These are phyloP conservation scores for Scelioninae gen. 2 DNA, from an alignment of 2,888 invertebrate species.

Conservation along the genomic window DNA sequence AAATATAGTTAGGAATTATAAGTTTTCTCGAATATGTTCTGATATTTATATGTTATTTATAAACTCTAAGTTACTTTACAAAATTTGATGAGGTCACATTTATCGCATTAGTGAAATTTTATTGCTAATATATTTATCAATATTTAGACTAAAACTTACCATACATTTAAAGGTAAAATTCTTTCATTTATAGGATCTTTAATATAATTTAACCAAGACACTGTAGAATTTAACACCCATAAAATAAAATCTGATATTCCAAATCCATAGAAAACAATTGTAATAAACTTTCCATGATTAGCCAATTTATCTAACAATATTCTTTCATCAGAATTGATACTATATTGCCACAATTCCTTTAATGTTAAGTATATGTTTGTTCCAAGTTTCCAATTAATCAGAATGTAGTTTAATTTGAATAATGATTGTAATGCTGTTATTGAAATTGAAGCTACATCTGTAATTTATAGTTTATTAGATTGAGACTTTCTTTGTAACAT, in stretches of 20 bases:
- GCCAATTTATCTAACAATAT: background rate
- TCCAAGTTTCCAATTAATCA: background rate
- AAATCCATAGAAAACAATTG: background rate
- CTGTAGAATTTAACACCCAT: background rate
- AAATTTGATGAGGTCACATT: too few species aligned
- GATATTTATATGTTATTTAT: too few species aligned
- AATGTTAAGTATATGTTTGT: background rate
- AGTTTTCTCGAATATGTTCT: too few species aligned
- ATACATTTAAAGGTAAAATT: background rate
- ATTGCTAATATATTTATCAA: too few species aligned
- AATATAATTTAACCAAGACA: background rate
- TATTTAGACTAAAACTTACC: too few species aligned
- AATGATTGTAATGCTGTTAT: background rate
- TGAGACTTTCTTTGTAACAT: too few species aligned
- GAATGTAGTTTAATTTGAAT: background rate
- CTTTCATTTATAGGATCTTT: background rate
- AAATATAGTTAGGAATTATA: too few species aligned
- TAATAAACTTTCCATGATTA: background rate
- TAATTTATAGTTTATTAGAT: too few species aligned
- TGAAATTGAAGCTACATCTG: too few species aligned
- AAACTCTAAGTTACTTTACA: too few species aligned
- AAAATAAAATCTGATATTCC: background rate
- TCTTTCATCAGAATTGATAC: background rate
- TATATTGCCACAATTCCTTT: background rate
- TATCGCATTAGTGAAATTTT: too few species aligned